Conservation (phyloP, 2,888 invertebrate genomes). For the Beris morrisii region DNA sequence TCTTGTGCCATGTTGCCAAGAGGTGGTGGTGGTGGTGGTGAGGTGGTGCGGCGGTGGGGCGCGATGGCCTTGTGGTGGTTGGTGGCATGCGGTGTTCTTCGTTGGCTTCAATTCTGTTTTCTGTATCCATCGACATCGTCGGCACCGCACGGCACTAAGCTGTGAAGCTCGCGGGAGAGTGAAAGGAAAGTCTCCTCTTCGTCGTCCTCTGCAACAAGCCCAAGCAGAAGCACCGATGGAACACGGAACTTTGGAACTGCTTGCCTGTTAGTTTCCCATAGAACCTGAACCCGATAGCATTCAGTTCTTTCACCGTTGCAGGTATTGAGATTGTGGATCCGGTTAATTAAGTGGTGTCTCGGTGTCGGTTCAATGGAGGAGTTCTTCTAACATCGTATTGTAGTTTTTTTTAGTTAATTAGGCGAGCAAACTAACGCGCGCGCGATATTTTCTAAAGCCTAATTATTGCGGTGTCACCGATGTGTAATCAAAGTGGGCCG, state of each 20-base stretch:
- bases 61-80: slow-evolving; percentile 26
- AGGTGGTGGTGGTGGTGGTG: not conserved
- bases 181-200: not conserved
- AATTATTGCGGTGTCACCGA: slow-evolving; percentile 22
- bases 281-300: slow-evolving; percentile 22
- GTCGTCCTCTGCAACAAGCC: slow-evolving; percentile 32
- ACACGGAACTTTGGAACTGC: slow-evolving; percentile 21
- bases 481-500: slow-evolving; percentile 10
- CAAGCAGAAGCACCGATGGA: slow-evolving; percentile 10
- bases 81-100: slow-evolving; percentile 17
- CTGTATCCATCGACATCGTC: slow-evolving; percentile 11
- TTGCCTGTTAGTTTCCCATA: slow-evolving; percentile 30
- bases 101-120: slow-evolving; percentile 7
- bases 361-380: not conserved
- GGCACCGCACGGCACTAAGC: not conserved
- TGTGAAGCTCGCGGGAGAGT: slow-evolving; percentile 4
- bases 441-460: slow-evolving; percentile 18
- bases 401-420: slow-evolving; percentile 15
- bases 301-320: slow-evolving; percentile 30
- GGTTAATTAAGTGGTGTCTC: slow-evolving; percentile 28
- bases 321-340: slow-evolving; percentile 24
- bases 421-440: slow-evolving; percentile 9
- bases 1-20: no score
- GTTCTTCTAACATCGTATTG: not conserved
- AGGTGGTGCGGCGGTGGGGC: not conserved